phyloP scores from a whole-genome alignment of 1,140 invertebrate species.

The Drosophila aff. region DNA sequence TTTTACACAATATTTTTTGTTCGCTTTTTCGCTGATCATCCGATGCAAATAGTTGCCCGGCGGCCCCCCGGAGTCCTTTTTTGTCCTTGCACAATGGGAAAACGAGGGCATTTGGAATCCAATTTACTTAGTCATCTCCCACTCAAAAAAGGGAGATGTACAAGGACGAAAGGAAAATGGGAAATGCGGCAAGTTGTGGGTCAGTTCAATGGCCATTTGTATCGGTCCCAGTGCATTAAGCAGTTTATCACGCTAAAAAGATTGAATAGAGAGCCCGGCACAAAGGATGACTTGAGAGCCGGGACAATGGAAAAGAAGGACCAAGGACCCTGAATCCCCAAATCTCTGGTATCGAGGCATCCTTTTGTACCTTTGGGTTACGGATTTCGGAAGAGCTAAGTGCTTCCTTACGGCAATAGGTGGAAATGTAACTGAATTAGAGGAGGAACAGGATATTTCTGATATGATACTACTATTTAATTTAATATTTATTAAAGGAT shows the following conservation, averaged over 20 bases:
- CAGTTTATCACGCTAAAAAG: slow-evolving; percentile 78
- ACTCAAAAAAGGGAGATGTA: slow-evolving; percentile 27
- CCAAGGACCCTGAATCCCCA: background rate
- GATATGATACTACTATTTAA: background rate
- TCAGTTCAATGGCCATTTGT: slow-evolving; percentile 51
- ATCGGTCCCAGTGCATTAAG: slow-evolving; percentile 66
- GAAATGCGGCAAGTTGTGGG: slow-evolving; percentile 7
- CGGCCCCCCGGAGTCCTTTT: slow-evolving; percentile 6
- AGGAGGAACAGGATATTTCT: background rate
- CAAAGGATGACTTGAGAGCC: slow-evolving; percentile 55
- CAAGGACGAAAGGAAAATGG: slow-evolving; percentile 7
- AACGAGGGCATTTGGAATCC: slow-evolving; percentile 58
- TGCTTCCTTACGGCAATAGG: background rate
- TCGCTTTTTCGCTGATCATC: slow-evolving; percentile 10
- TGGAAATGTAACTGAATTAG: background rate
- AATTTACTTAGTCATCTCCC: slow-evolving; percentile 64
- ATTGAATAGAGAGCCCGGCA: slow-evolving; percentile 62
- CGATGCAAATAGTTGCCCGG: slow-evolving; percentile 23
- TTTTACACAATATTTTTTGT: background rate
- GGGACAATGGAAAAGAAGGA: slow-evolving; percentile 8
- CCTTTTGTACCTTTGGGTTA: slow-evolving; percentile 2
- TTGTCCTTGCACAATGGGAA: slow-evolving; percentile 24
- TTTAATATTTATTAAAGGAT: background rate
- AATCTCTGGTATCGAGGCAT: background rate
- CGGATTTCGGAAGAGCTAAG: background rate